Base-by-base conservation (phyloP, 2,797 vertebrate genomes). In the Propithecus perrieri region DNA sequence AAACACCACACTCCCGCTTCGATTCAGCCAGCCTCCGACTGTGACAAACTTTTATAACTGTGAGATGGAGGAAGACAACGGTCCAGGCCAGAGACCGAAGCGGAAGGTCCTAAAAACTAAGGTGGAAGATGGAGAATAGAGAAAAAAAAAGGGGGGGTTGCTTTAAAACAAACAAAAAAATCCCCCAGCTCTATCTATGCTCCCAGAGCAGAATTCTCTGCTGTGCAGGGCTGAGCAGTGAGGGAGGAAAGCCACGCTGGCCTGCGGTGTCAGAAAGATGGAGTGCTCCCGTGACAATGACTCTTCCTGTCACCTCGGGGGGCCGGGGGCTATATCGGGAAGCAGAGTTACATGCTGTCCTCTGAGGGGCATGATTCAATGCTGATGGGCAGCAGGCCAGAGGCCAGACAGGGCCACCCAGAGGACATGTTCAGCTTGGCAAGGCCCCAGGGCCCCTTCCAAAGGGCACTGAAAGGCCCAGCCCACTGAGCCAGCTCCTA, bases 1-100 rank as follows among this genome's bases (percentile, higher is more conserved):
- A 96, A 98, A 97, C 97, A 97, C 98, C 97, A 72, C 97, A 98
- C 85, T 93, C 67, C 89, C 74, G 93, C 48, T 72, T 97, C 79
- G 15, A 38, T 35, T 96, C 94, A 92, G 96, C 69, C 88, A 65
- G 91, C 80, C 78, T 96, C 93, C 38, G 67, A 71, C 84, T 63
- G 85, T n/a, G 65, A 96, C 55, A 89, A 91, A 96, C 80, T 85
- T 89, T 67, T 2, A 0, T 3, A 90, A 95, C 43, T 90, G 81
- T 57, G 92, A 83, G 35, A 83, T 28, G 53, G 33, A 69, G 17
- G 30, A 7, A 89, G 50, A 43, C 69, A 71, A 46, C 4, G 26
- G 76, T 41, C 53, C 43, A 24, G 59, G 87, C 63, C 48, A 69
- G 80, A 89, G 72, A 69, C 12, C 5, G 75, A 93, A 50, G 41